Base-by-base conservation (phyloP, 2,888 invertebrate species). In the Lepeophtheirus nordmannii region DNA sequence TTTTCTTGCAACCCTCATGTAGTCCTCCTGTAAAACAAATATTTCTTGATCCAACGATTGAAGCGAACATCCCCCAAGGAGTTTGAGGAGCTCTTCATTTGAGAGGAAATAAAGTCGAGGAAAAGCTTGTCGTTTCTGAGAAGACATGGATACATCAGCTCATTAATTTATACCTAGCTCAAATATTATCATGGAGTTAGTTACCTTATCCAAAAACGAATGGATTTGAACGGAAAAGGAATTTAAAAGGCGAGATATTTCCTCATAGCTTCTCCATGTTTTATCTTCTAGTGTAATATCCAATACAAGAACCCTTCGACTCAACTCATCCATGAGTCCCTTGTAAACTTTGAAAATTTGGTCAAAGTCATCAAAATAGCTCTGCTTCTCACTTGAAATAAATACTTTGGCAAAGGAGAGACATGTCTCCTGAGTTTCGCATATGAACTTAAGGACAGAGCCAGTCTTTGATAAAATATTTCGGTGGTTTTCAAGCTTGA, bases 51-150 rank as follows among this genome's bases (percentile, higher is more conserved):
- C 14, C n/a, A n/a, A 17, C 53, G n/a, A 1, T 10, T 41, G 41
- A 14, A 17, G 23, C 2, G 17, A 17, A 62, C 22, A 58, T 7
- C 66, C 66, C 12, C 66, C 66, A 12, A 66, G 46, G 9, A 66
- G 23, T 10, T 20, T 41, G 12, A 66, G 20, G 10, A 30, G 17
- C 46, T 60, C 60, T 20, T 59, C 38, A 20, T 60, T 40, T 8
- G 66, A 60, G 5, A 66, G 46, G 46, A 66, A 66, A 23, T 38
- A 17, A 14, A 66, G 40, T 12, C 66, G 30, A 20, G 66, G 41
- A 22, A 66, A 40, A 10, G 14, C 1, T 41, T 66, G 39, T 23
- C 23, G 30, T 53, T 60, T 59, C 53, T 46, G 2, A 46, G 8
- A 30, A 30, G 30, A 30, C 7, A 30, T 30, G 30, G 7, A 30